A percentile compares a stretch with the other conserved stretches of the same genome.
phyloP scores from a whole-genome alignment of 2,113 vertebrate species.

The Poeciliopsis retropinna region DNA sequence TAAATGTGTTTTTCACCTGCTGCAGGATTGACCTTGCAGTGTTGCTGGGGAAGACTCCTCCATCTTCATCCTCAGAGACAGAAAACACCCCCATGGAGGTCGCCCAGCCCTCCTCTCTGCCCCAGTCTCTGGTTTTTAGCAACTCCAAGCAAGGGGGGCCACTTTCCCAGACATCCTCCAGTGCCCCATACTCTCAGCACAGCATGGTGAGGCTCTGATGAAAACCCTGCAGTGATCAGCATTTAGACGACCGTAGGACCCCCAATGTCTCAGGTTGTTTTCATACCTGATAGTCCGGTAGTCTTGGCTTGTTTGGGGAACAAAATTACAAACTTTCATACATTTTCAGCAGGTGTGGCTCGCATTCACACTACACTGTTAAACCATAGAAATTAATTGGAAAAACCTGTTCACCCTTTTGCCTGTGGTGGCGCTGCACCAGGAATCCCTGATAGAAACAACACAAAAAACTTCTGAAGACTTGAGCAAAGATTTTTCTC shows the following conservation, averaged over 20 bases:
- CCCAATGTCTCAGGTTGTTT: too few species aligned
- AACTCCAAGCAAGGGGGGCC: constrained; percentile 92
- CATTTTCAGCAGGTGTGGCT: too few species aligned
- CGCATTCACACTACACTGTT: too few species aligned
- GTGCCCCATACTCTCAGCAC: constrained; percentile 89
- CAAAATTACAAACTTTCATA: too few species aligned
- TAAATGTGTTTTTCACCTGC: background rate
- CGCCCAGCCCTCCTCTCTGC: constrained; percentile 86
- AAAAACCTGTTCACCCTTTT: too few species aligned
- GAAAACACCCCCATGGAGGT: constrained; percentile 87
- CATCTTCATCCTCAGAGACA: constrained; percentile 90
- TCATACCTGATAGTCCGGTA: too few species aligned
- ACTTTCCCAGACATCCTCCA: constrained; percentile 84
- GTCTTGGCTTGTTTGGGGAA: too few species aligned
- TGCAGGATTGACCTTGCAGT: constrained; percentile 95
- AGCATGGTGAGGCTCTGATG: constrained; percentile 86
- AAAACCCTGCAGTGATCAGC: background rate
- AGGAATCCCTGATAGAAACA: too few species aligned
- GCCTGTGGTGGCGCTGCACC: too few species aligned
- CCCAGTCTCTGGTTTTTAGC: constrained; percentile 96
- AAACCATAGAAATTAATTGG: too few species aligned
- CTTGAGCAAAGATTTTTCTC: too few species aligned
- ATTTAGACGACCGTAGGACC: background rate
- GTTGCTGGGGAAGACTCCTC: constrained; percentile 94
- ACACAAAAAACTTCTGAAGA: too few species aligned